These are phyloP conservation scores for Chaenocephalus aceratus DNA, from an alignment of 2,113 vertebrate species.

Conservation along the genomic window DNA sequence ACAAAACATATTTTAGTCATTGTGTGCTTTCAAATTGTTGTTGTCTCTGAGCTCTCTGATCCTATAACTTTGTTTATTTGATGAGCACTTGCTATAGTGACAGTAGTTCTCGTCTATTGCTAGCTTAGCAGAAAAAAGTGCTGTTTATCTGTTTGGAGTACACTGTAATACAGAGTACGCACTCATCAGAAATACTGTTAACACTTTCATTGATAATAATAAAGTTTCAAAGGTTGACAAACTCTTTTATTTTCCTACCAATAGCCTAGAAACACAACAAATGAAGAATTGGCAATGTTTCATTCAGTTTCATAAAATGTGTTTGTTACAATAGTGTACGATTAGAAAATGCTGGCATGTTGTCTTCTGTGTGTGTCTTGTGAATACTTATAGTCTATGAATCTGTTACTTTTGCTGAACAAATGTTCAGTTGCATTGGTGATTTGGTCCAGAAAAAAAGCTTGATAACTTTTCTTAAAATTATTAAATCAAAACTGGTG, in stretches of 20 bases:
- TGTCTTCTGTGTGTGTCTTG: background rate
- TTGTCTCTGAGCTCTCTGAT: background rate
- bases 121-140: background rate
- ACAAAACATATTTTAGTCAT: background rate
- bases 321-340: background rate
- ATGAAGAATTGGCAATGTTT: background rate
- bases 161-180: background rate
- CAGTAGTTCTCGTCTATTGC: background rate
- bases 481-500: background rate
- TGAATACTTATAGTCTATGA: background rate
- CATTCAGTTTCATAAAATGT: background rate
- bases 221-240: too few relatives aligned
- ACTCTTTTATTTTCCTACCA: background rate
- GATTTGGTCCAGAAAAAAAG: too few relatives aligned
- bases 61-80: background rate
- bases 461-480: too few relatives aligned
- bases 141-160: background rate
- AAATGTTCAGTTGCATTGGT: background rate
- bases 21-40: background rate
- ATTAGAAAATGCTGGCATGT: background rate
- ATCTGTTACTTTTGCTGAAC: conserved; percentile 8
- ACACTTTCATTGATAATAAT: background rate
- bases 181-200: background rate
- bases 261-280: background rate
- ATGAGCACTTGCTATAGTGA: too few relatives aligned